phyloP scores from a whole-genome alignment of 2,113 vertebrate genomes.

The Chaetorhynchus papuensis region DNA sequence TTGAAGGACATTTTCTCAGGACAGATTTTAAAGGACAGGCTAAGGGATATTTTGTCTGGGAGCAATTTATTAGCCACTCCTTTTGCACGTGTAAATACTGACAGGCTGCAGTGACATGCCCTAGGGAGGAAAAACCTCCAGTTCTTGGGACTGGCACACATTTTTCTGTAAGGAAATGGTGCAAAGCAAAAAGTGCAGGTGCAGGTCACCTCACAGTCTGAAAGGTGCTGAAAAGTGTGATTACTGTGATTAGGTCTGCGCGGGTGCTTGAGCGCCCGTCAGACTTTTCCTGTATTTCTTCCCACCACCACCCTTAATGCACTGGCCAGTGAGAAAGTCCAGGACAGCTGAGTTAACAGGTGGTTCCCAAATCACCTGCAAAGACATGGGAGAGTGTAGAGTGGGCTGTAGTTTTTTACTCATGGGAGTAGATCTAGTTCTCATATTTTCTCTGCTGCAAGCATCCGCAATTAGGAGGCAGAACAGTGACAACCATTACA shows the following conservation, averaged over 20 bases:
- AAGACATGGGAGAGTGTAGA: background rate
- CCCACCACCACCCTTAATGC: rapidly evolving
- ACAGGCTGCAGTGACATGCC: background rate
- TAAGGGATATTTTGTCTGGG: background rate
- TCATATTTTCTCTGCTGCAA: background rate
- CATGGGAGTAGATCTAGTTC: background rate
- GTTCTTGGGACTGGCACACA: background rate
- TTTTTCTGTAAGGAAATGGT: background rate
- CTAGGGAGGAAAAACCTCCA: background rate
- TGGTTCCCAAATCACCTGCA: rapidly evolving
- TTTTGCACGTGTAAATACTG: background rate
- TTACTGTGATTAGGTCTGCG: background rate
- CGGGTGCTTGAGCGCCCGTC: rapidly evolving
- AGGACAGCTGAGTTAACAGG: background rate
- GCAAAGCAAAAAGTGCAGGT: background rate
- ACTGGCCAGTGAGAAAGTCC: background rate
- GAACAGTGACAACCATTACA: background rate
- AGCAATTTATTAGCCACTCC: background rate
- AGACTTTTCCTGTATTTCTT: background rate
- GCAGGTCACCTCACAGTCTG: background rate
- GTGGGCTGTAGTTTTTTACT: background rate
- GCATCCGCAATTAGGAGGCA: background rate
- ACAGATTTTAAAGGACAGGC: background rate
- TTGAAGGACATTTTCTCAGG: background rate
- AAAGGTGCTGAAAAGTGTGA: background rate